Evolutionary conservation across 1,140 invertebrate genomes (phyloP), one percentile per base, ranked within the genome.

Genomic region (Bombyx mori): DNA sequence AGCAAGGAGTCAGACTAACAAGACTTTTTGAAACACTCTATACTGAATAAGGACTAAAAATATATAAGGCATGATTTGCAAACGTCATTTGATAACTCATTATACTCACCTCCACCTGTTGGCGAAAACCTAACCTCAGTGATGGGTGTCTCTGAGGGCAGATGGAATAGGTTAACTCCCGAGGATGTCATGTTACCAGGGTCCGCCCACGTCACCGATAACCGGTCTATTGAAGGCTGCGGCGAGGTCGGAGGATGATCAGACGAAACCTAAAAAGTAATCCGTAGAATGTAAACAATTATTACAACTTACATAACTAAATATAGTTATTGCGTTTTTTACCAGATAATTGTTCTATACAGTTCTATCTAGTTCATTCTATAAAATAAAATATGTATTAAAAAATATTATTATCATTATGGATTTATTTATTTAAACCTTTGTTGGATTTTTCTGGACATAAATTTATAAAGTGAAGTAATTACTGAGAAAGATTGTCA

Each of bases 171-270:
- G 66, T 88, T 88, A 54, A 83, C 78, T 50, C 78, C 80, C 8
- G 75, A 84, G 8, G 70, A 87, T 18, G 69, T 69, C 70, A 89
- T 86, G 65, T 79, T 89, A 45, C 89, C 79, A 26, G 84, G 88
- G 42, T 91, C 88, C 1, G 91, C 91, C 88, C 93, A 93, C 7
- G 91, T 92, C 44, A 93, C 92, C 8, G 92, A 93, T n/a, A 92
- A 81, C 50, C 92, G 86, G 71, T 93, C 92, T 35, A 91, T 82
- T 7, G 92, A 92, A 7, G 91, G 90, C 72, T 92, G 91, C 2
- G 91, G 91, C 2, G 92, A 92, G 0, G 88, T 73, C 8, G 89
- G 90, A 65, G 89, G 89, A 46, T 88, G 65, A 7, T 86, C 81
- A 54, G 65, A 77, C 8, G 76, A 79, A 48, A 61, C 73, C 82